Percentiles rank a stretch among this genome's conserved stretches.
Conservation (phyloP, 2,113 vertebrate genomes). For the Ictalurus punctatus region DNA sequence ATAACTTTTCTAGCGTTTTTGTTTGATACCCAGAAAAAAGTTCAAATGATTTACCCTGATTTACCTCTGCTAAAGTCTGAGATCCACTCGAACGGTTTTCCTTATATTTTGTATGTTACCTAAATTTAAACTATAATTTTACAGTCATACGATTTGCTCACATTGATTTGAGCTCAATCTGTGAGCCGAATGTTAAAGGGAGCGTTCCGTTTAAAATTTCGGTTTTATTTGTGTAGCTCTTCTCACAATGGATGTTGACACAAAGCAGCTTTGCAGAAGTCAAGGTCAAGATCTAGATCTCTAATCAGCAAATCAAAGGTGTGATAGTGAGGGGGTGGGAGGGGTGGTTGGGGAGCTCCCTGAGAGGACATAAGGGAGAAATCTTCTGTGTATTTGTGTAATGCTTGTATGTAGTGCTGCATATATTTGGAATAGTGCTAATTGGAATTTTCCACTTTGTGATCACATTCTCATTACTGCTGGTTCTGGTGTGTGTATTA, state of each 20-base stretch:
- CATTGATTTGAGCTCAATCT: neutral
- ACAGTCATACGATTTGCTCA: neutral
- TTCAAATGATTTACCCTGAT: neutral
- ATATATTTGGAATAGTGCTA: neutral
- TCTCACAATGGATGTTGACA: neutral
- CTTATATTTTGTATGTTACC: neutral
- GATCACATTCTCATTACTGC: neutral
- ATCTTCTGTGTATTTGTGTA: neutral
- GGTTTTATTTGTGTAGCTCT: neutral
- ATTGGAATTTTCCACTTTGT: neutral
- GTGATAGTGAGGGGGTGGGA: neutral
- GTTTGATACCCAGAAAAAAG: neutral
- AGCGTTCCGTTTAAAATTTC: neutral
- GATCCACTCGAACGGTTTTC: neutral
- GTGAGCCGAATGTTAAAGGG: neutral
- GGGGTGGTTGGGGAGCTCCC: fast-evolving
- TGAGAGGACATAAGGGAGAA: neutral
- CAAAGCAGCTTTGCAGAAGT: slow-evolving; percentile 10
- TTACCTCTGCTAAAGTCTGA: neutral
- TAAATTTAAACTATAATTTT: neutral
- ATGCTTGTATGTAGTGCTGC: neutral
- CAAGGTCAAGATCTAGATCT: slow-evolving; percentile 8
- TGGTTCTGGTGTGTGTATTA: neutral
- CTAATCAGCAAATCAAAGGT: neutral
- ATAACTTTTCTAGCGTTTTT: neutral